A percentile compares a stretch with the other conserved stretches of the same genome.
phyloP scores from a whole-genome alignment of 2,888 invertebrate genomes.

The Trissolcus brochymenae region DNA sequence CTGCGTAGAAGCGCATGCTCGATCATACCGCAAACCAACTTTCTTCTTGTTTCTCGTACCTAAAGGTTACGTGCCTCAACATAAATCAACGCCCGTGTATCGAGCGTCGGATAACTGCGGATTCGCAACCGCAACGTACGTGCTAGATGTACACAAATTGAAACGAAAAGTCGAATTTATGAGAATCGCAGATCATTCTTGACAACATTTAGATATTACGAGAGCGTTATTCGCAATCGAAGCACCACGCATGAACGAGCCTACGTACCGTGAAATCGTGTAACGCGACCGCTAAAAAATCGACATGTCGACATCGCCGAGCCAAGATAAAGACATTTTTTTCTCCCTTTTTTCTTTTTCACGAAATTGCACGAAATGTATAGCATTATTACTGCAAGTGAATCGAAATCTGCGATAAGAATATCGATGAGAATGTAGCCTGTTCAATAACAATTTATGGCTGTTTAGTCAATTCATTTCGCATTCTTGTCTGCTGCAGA shows the following conservation, averaged over 20 bases:
- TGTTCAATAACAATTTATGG: slow-evolving; percentile 40
- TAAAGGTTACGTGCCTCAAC: slow-evolving; percentile 60
- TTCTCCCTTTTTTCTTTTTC: background rate
- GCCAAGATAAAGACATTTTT: slow-evolving; percentile 47
- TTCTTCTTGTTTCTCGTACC: slow-evolving; percentile 61
- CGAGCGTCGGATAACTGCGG: slow-evolving; percentile 28
- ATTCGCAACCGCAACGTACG: slow-evolving; percentile 41
- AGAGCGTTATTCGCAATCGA: slow-evolving; percentile 35
- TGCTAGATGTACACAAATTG: slow-evolving; percentile 37
- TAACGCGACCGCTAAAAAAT: slow-evolving; percentile 38
- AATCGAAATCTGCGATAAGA: slow-evolving; percentile 40
- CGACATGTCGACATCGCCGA: slow-evolving; percentile 38
- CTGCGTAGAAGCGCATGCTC: slow-evolving; percentile 40
- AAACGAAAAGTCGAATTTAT: slow-evolving; percentile 51
- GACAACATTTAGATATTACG: slow-evolving; percentile 46
- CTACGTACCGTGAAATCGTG: slow-evolving; percentile 43
- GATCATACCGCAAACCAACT: slow-evolving; percentile 62
- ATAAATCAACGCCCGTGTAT: slow-evolving; percentile 64
- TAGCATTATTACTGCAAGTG: slow-evolving; percentile 42
- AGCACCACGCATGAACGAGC: slow-evolving; percentile 42
- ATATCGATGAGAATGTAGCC: slow-evolving; percentile 35
- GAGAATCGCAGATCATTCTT: slow-evolving; percentile 29
- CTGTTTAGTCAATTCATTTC: slow-evolving; percentile 37
- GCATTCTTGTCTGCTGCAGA: slow-evolving; percentile 21
- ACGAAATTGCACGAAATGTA: slow-evolving; percentile 7